Base-by-base conservation (phyloP, 2,888 invertebrate genomes). In the Xestia c-nigrum region DNA sequence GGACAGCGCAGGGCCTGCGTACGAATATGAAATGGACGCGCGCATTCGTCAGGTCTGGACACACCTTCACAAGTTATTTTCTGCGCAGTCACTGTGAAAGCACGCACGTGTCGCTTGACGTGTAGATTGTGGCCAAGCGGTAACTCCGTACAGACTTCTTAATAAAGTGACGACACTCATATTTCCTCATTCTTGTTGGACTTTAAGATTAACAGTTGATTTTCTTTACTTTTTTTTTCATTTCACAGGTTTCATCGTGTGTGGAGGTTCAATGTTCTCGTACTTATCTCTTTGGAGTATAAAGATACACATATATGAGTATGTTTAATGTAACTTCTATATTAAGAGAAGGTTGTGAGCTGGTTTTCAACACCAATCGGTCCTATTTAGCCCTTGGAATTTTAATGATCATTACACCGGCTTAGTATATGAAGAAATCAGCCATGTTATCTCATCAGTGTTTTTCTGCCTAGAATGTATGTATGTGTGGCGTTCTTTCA, bases 161-260 rank as follows among this genome's bases (percentile, higher is more conserved):
- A 59, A 59, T 31, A 75, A 74, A 57, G 16, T 47, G 21, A 50
- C 59, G 24, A n/a, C 19, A 31, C 16, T 43, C 9, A 43, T 14
- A 31, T 43, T 70, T 66, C n/a, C 47, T 50, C 50, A 61, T n/a
- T 47, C 19, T 21, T 79, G 46, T 68, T 50, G 38, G 64, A 73
- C 43, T 72, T 77, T 50, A 67, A 43, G 67, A 63, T 63, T 64
- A 38, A 31, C 55, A 55, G n/a, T 55, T 21, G 24, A n/a, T 14
- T 40, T 4, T 57, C n/a, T 40, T 40, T n/a, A 65, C 3, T 43
- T 65, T 50, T 73, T 78, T 66, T 72, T 55, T 43, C 59, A 63
- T 63, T 72, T 31, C 1, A 64, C 21, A 9, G 14, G 46, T 24
- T 64, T 68, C 16, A 38, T 55, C 31, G 50, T 46, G 24, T 43